Base-by-base conservation (phyloP, 2,113 vertebrate species). In the Scopus umbretta region DNA sequence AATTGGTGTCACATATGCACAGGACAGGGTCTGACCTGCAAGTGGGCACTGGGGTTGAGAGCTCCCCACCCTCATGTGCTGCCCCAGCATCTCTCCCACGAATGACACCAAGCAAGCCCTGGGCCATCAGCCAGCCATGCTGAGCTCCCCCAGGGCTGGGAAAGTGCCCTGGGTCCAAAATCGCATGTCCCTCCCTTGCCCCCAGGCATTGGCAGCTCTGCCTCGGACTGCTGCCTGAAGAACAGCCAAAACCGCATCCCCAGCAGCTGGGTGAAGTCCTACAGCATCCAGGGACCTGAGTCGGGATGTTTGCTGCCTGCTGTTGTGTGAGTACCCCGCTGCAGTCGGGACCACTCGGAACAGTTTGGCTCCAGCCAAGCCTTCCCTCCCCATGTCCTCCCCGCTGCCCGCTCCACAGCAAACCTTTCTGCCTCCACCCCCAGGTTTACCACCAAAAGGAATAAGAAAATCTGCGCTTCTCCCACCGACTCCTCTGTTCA, bases 151-250 rank as follows among this genome's bases (percentile, higher is more conserved):
- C 1, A 1, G 45, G 25, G 17, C 9, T 49, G n/a, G 40, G 68
- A 56, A 83, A 17, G 6, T 34, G n/a, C 42, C 26, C 52, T 50
- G 38, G 9, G 11, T 38, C 36, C 2, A 1, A 79, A 94, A 79
- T 56, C 40, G 34, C n/a, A 59, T 7, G 1, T 63, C 0, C 5
- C 16, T 14, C 7, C 42, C 26, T 88, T 71, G 23, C 18, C 38
- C 29, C 13, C 91, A 98, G 98, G 97, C 52, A 93, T 97, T 34
- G 96, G 95, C 25, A 97, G 59, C 70, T 96, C 91, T 0, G 97
- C 94, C 32, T n/a, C 75, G 0, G 98, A 98, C 80, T 98, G 98
- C 75, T 98, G 98, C 88, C 89, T 98, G 83, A 97, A 45, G 13
- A 4, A 97, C 95, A 98, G 97, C 52, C 10, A 0, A n/a, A 92